Conservation (phyloP, 2,113 vertebrate species). For the Lethenteron camtschaticum region DNA sequence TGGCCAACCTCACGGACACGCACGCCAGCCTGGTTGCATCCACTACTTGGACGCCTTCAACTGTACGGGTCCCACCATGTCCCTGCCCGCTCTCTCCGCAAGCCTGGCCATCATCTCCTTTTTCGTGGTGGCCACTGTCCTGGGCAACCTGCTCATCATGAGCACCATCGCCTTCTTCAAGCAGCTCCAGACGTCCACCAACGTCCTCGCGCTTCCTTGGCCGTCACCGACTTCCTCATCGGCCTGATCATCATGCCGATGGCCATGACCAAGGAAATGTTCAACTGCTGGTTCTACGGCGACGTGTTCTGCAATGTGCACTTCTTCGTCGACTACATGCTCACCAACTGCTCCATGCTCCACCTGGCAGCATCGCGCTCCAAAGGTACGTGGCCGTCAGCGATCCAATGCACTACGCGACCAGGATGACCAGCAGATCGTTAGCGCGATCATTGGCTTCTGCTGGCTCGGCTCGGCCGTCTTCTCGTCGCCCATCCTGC, state of each 20-base stretch:
- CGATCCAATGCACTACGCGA: slow-evolving; percentile 16
- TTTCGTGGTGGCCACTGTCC: neutral
- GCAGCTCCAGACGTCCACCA: slow-evolving; percentile 23
- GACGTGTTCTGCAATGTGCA: slow-evolving; percentile 20
- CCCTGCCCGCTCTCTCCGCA: no score
- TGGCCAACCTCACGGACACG: no score
- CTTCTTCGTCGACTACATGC: slow-evolving; percentile 23
- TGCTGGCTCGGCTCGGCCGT: slow-evolving; percentile 16
- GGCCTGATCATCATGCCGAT: slow-evolving; percentile 22
- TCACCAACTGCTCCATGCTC: slow-evolving; percentile 24
- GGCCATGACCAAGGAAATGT: slow-evolving; percentile 22
- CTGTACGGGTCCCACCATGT: no score
- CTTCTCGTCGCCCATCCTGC: slow-evolving; percentile 18
- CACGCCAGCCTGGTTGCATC: no score
- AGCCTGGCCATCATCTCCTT: no score
- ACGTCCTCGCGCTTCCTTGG: slow-evolving; percentile 25
- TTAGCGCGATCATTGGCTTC: slow-evolving; percentile 10
- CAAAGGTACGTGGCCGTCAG: slow-evolving; percentile 21
- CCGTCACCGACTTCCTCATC: slow-evolving; percentile 18
- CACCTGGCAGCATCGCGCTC: slow-evolving; percentile 20
- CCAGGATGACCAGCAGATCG: slow-evolving; percentile 13
- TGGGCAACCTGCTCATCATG: slow-evolving; percentile 20
- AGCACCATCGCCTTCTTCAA: slow-evolving; percentile 23
- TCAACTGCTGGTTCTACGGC: slow-evolving; percentile 25
- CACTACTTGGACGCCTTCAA: no score